Conservation (phyloP, 2,888 invertebrate species). For the Orchesellides sinensis region DNA sequence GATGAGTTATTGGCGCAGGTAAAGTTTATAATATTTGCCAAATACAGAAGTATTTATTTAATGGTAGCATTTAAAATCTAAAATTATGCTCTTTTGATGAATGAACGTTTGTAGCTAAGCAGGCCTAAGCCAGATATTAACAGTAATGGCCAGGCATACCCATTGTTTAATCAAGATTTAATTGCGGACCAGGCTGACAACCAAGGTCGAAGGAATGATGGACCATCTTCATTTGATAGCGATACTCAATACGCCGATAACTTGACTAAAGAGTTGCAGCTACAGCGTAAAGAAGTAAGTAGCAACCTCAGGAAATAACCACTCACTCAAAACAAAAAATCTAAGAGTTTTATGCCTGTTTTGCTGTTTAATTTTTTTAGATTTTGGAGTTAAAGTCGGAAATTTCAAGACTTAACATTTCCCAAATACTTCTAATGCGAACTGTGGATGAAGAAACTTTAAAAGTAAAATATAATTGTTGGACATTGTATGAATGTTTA, state of each 20-base stretch:
- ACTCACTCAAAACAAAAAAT: neutral
- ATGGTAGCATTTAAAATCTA: neutral
- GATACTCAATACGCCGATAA: neutral
- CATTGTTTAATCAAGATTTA: no score
- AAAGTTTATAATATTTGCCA: neutral
- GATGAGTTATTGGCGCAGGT: constrained; percentile 47
- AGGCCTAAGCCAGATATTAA: neutral
- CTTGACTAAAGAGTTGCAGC: constrained; percentile 4
- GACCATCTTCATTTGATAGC: neutral
- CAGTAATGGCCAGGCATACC: no score
- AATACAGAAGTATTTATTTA: neutral
- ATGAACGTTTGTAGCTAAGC: neutral
- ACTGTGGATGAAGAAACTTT: constrained; percentile 64
- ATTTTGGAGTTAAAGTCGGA: constrained; percentile 45
- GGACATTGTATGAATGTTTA: neutral
- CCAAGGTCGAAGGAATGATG: neutral
- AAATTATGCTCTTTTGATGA: neutral
- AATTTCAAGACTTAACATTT: constrained; percentile 55
- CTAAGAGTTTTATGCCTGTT: neutral
- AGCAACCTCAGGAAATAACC: neutral
- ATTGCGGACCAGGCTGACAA: constrained; percentile 18
- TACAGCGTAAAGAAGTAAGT: constrained; percentile 39
- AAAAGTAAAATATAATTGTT: constrained; percentile 35
- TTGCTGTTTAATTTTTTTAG: neutral
- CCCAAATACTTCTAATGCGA: constrained; percentile 56